phyloP scores from a whole-genome alignment of 2,797 vertebrate genomes.

The Varecia variegata region DNA sequence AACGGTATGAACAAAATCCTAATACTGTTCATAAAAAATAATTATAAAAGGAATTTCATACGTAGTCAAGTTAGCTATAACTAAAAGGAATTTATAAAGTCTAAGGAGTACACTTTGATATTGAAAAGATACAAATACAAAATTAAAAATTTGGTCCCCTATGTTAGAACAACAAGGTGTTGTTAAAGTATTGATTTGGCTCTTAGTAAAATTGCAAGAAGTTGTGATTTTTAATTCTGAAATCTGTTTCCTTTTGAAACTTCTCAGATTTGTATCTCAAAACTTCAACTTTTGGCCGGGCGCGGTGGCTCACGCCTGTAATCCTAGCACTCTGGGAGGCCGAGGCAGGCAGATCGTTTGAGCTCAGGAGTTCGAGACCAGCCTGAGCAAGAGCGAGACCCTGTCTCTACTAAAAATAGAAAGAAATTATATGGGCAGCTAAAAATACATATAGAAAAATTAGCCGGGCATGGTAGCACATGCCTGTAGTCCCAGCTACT shows the following conservation, averaged over 20 bases:
- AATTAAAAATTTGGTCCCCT: neutral
- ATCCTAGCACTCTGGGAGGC: too few relatives aligned
- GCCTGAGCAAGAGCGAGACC: too few relatives aligned
- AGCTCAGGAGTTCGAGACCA: too few relatives aligned
- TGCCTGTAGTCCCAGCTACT: too few relatives aligned
- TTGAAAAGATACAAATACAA: neutral
- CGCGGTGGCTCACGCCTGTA: too few relatives aligned
- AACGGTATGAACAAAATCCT: neutral
- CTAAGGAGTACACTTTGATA: neutral
- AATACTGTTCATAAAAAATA: neutral
- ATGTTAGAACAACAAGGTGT: neutral
- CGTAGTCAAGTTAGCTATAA: neutral
- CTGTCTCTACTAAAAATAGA: too few relatives aligned
- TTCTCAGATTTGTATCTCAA: too few relatives aligned
- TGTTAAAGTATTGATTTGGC: neutral
- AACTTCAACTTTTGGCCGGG: too few relatives aligned
- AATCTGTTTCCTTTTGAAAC: neutral
- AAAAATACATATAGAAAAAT: too few relatives aligned
- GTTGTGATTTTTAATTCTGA: neutral
- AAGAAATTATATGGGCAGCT: too few relatives aligned
- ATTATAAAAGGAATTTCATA: neutral
- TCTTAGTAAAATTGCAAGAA: neutral
- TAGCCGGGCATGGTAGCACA: too few relatives aligned
- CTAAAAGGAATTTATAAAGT: neutral
- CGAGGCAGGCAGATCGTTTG: too few relatives aligned